A percentile compares a stretch with the other conserved stretches of the same genome.
Conservation (phyloP, 2,113 vertebrate species). For the Semnornis frantzii region DNA sequence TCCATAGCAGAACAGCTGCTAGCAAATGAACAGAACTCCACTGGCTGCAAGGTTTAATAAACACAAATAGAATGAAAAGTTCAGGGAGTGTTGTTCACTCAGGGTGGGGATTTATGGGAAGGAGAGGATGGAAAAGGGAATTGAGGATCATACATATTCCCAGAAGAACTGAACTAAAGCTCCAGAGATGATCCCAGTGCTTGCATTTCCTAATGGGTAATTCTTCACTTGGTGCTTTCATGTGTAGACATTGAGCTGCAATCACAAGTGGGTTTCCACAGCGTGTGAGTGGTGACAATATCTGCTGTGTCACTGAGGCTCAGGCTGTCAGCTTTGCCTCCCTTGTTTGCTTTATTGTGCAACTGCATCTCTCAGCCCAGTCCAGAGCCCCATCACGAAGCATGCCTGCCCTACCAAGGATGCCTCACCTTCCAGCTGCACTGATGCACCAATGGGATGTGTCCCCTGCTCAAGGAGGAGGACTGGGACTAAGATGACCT, state of each 20-base stretch:
- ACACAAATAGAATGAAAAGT: not conserved
- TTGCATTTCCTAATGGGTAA: not conserved
- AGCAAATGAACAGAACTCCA: not conserved
- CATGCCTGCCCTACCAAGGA: not conserved
- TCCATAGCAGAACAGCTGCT: not conserved
- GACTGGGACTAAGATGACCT: no score
- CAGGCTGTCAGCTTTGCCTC: not conserved
- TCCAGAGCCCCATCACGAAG: not conserved
- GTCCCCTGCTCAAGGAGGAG: no score
- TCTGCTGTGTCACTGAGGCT: not conserved
- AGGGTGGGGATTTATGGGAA: not conserved
- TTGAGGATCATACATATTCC: not conserved
- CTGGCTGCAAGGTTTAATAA: not conserved
- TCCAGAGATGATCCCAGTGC: not conserved
- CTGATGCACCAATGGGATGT: not conserved
- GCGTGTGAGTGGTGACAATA: not conserved
- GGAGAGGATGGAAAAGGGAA: not conserved
- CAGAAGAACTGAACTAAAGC: not conserved
- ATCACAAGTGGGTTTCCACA: not conserved
- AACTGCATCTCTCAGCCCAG: constrained; percentile 3
- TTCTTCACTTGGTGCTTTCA: not conserved
- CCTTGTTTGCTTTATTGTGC: constrained; percentile 35
- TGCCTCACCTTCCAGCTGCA: not conserved
- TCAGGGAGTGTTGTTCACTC: not conserved
- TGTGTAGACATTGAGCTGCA: not conserved